Evolutionary conservation across 92 coral and sea anemone species (phyloP).

Genomic region (Chrysogorgia sp.): DNA sequence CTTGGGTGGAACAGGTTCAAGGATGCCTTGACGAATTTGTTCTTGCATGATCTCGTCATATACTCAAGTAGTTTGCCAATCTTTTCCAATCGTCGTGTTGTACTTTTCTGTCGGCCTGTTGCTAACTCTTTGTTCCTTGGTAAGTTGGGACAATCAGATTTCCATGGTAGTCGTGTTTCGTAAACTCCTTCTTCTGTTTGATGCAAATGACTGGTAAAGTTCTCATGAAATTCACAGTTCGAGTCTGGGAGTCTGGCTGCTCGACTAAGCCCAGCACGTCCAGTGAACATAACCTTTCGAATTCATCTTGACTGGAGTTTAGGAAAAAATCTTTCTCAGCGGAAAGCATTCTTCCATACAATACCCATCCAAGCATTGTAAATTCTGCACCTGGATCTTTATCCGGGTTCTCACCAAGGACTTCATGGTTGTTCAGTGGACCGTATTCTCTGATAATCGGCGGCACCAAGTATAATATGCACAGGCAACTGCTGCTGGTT

Average conservation of each 20-base stretch:
- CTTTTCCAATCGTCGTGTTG: constrained; percentile 57
- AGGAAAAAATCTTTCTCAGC: constrained; percentile 65
- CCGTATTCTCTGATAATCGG: constrained; percentile 60
- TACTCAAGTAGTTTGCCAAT: constrained; percentile 1
- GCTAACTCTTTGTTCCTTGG: constrained; percentile 61
- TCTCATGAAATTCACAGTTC: constrained; percentile 45
- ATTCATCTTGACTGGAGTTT: constrained; percentile 58
- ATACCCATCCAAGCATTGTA: constrained; percentile 65
- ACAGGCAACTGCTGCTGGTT: constrained; percentile 34
- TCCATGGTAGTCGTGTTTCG: constrained; percentile 69
- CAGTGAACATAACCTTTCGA: constrained; percentile 64
- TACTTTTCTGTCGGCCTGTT: constrained; percentile 56
- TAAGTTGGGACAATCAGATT: constrained; percentile 53
- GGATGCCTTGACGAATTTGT: constrained; percentile 20
- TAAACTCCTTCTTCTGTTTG: constrained; percentile 58
- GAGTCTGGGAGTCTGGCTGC: background rate
- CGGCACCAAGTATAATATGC: constrained; percentile 62
- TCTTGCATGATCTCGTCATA: constrained; percentile 7
- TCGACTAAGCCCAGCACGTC: constrained; percentile 71
- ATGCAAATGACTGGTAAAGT: constrained; percentile 52
- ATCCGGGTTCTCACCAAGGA: constrained; percentile 63
- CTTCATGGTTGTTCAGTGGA: constrained; percentile 54
- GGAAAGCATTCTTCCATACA: constrained; percentile 36
- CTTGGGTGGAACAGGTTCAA: constrained; percentile 51
- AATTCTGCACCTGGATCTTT: constrained; percentile 70